phyloP scores from a whole-genome alignment of 2,888 invertebrate species.

The Cosmia trapezina region DNA sequence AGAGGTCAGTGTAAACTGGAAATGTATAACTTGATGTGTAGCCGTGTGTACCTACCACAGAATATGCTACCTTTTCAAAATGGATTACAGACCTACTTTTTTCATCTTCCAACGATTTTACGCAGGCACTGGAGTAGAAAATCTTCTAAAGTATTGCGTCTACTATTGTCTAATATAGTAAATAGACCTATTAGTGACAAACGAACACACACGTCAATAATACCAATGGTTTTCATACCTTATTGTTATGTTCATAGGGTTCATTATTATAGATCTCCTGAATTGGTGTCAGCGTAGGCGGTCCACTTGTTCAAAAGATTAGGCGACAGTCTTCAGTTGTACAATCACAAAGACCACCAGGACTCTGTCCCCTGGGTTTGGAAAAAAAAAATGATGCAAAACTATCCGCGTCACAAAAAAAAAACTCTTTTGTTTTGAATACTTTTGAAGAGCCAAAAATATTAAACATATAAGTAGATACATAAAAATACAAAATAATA shows the following conservation, averaged over 20 bases:
- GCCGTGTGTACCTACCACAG: too few species aligned
- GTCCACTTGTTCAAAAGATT: constrained; percentile 32
- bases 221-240: constrained; percentile 23
- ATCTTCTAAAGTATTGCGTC: constrained; percentile 56
- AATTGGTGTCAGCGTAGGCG: constrained; percentile 5
- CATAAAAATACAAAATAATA: too few species aligned
- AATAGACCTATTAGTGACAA: constrained; percentile 50
- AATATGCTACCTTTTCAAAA: constrained; percentile 1
- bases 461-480: too few species aligned
- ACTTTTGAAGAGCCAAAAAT: not conserved
- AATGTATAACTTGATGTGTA: too few species aligned
- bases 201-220: constrained; percentile 22
- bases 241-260: rapidly evolving
- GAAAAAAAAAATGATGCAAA: constrained; percentile 26
- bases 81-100: constrained; percentile 6
- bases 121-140: constrained; percentile 41
- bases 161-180: constrained; percentile 14
- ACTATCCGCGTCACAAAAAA: not conserved
- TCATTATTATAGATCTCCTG: not conserved
- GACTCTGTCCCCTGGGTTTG: constrained; percentile 1
- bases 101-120: constrained; percentile 27
- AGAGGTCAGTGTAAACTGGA: too few species aligned
- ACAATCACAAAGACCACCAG: constrained; percentile 61
- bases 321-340: constrained; percentile 49
- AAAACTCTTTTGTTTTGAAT: not conserved